Conservation (phyloP, 1,140 invertebrate genomes). For the Tigriopus japonicus region DNA sequence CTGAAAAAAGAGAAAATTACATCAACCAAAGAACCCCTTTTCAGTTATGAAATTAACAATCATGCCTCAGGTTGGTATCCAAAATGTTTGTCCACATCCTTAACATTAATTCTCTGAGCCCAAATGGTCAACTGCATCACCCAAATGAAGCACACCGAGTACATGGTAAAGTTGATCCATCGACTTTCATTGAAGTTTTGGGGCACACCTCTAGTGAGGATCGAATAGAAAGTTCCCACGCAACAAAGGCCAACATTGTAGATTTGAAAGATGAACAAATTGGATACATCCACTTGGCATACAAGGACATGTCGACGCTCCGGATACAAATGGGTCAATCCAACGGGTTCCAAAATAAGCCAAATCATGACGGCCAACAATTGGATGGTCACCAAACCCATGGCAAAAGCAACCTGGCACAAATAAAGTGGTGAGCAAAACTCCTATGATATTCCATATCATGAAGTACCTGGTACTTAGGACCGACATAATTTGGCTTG, state of each 20-base stretch:
- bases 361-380: background rate
- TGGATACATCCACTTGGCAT: background rate
- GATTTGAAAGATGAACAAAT: background rate
- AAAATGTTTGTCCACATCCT: too few species aligned
- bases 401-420: background rate
- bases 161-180: constrained; percentile 3
- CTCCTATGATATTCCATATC: too few species aligned
- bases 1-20: too few species aligned
- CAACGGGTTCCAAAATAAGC: background rate
- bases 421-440: background rate
- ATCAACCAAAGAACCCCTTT: too few species aligned
- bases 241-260: background rate
- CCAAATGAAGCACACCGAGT: constrained; percentile 4
- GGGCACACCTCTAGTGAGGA: background rate
- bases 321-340: background rate
- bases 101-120: too few species aligned
- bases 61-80: too few species aligned
- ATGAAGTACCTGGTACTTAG: background rate
- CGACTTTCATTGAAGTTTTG: constrained; percentile 1
- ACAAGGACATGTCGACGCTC: background rate
- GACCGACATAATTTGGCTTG: background rate
- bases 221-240: background rate
- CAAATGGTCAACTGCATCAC: background rate
- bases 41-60: too few species aligned
- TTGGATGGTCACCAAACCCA: background rate